Evolutionary conservation across 2,797 vertebrate genomes (phyloP).

Genomic region (Passerculus sandwichensis): DNA sequence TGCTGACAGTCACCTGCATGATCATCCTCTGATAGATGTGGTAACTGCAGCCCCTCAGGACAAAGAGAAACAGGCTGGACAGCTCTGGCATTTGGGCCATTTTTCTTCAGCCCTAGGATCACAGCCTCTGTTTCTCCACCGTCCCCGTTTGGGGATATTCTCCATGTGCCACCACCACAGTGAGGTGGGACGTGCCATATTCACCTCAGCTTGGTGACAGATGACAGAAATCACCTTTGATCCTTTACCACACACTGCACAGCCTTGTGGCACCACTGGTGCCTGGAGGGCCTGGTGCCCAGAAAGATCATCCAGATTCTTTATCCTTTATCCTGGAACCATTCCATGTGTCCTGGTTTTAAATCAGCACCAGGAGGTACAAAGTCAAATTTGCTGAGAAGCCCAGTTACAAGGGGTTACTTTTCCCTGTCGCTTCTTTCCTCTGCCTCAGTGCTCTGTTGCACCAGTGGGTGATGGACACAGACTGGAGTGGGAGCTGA

Average conservation of each 20-base stretch:
- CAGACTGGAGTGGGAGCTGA: not conserved
- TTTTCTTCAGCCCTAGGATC: not conserved
- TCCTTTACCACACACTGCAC: not conserved
- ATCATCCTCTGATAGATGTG: not conserved
- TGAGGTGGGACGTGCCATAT: fast-evolving
- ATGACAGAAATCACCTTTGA: not conserved
- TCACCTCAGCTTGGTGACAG: not conserved
- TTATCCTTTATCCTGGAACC: not conserved
- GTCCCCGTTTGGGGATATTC: not conserved
- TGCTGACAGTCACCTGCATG: not conserved
- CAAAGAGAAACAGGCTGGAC: not conserved
- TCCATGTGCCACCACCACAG: not conserved
- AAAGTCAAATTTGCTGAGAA: not conserved
- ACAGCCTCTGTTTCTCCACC: not conserved
- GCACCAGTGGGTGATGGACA: not conserved
- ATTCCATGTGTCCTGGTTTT: not conserved
- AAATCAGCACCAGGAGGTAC: not conserved
- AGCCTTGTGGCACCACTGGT: not conserved
- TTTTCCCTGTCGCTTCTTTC: not conserved
- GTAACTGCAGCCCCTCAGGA: not conserved
- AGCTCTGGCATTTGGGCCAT: not conserved
- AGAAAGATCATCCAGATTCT: not conserved
- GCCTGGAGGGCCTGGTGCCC: not conserved
- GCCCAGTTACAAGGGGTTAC: not conserved
- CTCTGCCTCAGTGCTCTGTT: not conserved